Percentiles rank a stretch among this genome's conserved stretches.
These are phyloP conservation scores for Tholera decimalis DNA, from an alignment of 2,888 invertebrate species.

Conservation along the genomic window DNA sequence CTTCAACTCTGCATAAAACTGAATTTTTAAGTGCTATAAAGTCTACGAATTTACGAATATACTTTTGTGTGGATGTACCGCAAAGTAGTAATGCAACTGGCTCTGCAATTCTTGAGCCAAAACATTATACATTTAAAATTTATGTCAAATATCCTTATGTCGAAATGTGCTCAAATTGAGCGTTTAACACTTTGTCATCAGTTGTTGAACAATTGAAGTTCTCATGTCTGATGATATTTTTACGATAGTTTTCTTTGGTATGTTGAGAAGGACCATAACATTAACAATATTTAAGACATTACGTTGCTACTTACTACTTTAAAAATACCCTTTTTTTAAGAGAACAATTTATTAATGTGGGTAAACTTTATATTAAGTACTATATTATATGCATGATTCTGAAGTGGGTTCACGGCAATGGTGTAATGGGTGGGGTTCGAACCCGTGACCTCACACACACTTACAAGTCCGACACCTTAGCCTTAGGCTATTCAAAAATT, in stretches of 20 bases:
- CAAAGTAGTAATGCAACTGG: conserved; percentile 30
- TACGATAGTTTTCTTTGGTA: neutral
- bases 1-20: conserved; percentile 47
- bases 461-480: no score
- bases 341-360: no score
- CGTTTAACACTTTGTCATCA: neutral
- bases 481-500: no score
- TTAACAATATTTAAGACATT: conserved; percentile 3
- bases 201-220: neutral
- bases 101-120: conserved; percentile 1
- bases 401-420: no score
- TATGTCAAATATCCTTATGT: conserved; percentile 13
- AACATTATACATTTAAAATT: conserved; percentile 22
- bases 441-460: no score
- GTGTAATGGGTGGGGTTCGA: no score
- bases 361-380: no score
- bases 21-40: conserved; percentile 29
- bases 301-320: no score
- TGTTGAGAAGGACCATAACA: neutral
- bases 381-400: no score
- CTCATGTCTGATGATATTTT: neutral
- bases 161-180: conserved; percentile 9
- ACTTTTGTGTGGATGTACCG: conserved; percentile 42
- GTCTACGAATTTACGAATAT: conserved; percentile 35
- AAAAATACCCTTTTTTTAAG: no score